phyloP scores from a whole-genome alignment of 2,113 vertebrate species.

The Pterocles gutturalis region DNA sequence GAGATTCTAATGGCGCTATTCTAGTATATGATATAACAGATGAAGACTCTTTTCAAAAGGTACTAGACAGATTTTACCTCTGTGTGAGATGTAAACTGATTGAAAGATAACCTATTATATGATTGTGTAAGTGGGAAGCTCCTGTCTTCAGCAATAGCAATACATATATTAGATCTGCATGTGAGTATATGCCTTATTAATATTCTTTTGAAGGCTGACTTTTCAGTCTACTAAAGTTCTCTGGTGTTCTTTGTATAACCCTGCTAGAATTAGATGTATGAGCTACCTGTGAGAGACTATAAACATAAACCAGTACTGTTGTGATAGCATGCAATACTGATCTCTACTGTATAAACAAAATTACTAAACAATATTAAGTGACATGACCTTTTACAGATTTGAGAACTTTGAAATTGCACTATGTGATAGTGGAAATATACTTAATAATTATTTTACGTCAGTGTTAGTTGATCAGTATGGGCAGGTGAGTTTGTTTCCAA shows the following conservation, averaged over 20 bases:
- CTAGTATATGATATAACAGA: conserved; percentile 98
- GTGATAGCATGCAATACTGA: not conserved
- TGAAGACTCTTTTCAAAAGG: conserved; percentile 99
- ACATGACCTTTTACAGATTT: not conserved
- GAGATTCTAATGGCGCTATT: conserved; percentile 98
- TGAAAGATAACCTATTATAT: not conserved
- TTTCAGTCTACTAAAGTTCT: not conserved
- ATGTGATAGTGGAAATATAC: not conserved
- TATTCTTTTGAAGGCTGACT: not conserved
- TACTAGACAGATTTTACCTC: conserved; percentile 44
- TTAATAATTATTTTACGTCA: not conserved
- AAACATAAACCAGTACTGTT: not conserved
- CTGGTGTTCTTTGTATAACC: no score
- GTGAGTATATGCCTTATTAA: not conserved
- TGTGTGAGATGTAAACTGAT: not conserved
- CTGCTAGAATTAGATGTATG: not conserved
- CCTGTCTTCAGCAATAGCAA: not conserved
- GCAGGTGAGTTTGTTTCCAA: not conserved
- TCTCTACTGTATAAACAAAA: not conserved
- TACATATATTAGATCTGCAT: not conserved
- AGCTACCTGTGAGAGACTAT: not conserved
- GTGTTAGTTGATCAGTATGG: not conserved
- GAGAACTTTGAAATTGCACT: not conserved
- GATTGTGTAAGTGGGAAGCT: not conserved
- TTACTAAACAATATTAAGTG: not conserved